A percentile compares a stretch with the other conserved stretches of the same genome.
phyloP scores from a whole-genome alignment of 2,888 invertebrate species.

The Caenorhabditis parvicauda region DNA sequence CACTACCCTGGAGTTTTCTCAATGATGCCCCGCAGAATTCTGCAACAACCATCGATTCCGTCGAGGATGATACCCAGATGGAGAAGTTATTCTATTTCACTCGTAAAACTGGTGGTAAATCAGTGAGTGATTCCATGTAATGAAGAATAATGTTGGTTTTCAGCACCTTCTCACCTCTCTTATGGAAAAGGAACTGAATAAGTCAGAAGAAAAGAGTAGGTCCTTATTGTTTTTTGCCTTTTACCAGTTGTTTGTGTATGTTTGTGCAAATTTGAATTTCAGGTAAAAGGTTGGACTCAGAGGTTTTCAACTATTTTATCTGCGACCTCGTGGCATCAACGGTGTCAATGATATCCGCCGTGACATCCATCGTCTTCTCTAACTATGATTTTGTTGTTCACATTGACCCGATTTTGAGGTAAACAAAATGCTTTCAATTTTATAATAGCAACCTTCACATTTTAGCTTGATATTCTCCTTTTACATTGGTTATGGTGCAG shows the following conservation, averaged over 20 bases:
- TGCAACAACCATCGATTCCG: too few relatives aligned
- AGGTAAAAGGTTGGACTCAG: too few relatives aligned
- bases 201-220: slow-evolving; percentile 1
- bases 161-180: slow-evolving; percentile 15
- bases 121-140: too few relatives aligned
- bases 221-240: too few relatives aligned
- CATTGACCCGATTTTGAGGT: slow-evolving; percentile 84
- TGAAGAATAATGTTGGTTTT: neutral
- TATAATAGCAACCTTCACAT: neutral
- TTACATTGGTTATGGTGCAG: slow-evolving; percentile 36
- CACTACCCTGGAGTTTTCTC: too few relatives aligned
- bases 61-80: too few relatives aligned
- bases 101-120: too few relatives aligned
- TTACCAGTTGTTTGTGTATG: too few relatives aligned
- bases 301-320: too few relatives aligned
- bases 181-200: slow-evolving; percentile 1
- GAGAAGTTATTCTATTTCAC: too few relatives aligned
- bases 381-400: slow-evolving; percentile 71
- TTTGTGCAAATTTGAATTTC: slow-evolving; percentile 89
- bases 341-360: slow-evolving; percentile 83
- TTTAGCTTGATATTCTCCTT: slow-evolving; percentile 30
- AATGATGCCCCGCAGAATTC: too few relatives aligned
- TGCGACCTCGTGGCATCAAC: slow-evolving; percentile 93
- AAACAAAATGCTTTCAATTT: neutral
- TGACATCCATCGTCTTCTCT: slow-evolving; percentile 70